Evolutionary conservation across 1,140 invertebrate genomes (phyloP), one percentile per base, ranked within the genome.

Genomic region (Scaptomyza graminum): DNA sequence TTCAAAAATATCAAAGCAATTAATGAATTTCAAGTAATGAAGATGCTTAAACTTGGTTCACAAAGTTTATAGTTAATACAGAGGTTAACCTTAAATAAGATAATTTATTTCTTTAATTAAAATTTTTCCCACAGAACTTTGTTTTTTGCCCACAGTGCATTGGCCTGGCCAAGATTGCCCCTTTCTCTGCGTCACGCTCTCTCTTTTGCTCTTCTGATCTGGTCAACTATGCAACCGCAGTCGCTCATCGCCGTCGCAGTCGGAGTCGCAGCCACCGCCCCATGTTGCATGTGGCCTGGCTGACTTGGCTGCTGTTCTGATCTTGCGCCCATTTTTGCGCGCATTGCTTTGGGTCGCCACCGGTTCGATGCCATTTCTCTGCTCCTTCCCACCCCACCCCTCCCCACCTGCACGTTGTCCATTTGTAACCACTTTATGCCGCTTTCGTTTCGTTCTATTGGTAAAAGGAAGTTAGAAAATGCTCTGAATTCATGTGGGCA

Each of bases 401-500:
- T 8, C 9, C 25, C 18, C 34, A 6, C 13, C 13, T 34, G 34
- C 34, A 34, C 34, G 34, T n/a, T n/a, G 12, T 39, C 37, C 37
- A 3, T 41, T 12, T 63, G 47, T 41, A 31, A 55, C 44, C 49
- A 61, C 31, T 9, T 59, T 16, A 15, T 28, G 67, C 64, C 69
- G 63, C 31, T 79, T 82, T 75, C 67, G 60, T n/a, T n/a, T n/a
- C 52, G 22, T 87, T 85, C 82, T 88, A 88, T 88, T 88, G 83
- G 82, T 63, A 74, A 71, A 82, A 88, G 82, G 82, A 88, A 87
- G 82, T 87, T 88, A 88, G 83, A 79, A 82, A 87, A 79, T 83
- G 82, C 83, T 88, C 83, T 79, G 75, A 71, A 79, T 87, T 73
- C 83, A 68, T 65, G 66, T 69, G 76, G 74, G 67, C 63, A 22